A percentile compares a stretch with the other conserved stretches of the same genome.
These are phyloP conservation scores for Drosophila nr. perissopoda DNA, from an alignment of 2,888 invertebrate species.

Conservation along the genomic window DNA sequence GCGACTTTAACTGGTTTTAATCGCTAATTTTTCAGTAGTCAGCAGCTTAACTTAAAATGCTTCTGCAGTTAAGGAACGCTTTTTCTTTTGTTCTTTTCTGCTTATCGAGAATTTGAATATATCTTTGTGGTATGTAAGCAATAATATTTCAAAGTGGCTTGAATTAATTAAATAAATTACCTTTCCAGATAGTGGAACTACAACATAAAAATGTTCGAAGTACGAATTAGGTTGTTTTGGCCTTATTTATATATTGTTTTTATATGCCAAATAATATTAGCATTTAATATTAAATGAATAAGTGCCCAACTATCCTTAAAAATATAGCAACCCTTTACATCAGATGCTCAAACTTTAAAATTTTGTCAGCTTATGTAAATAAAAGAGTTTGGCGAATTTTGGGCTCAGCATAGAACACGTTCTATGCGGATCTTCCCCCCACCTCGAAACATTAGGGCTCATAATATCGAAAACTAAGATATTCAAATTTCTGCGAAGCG, in stretches of 20 bases:
- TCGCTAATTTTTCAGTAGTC: slow-evolving; percentile 34
- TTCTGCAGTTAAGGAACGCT: neutral
- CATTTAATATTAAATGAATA: neutral
- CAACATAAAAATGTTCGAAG: neutral
- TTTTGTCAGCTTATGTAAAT: neutral
- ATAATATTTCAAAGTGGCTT: neutral
- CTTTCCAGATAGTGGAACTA: neutral
- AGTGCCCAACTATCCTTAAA: neutral
- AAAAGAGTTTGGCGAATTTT: slow-evolving; percentile 12
- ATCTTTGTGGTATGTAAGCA: neutral
- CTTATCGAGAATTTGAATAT: neutral
- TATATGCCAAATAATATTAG: neutral
- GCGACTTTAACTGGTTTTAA: neutral
- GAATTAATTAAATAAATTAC: neutral
- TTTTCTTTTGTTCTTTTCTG: neutral
- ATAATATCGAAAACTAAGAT: slow-evolving; percentile 14
- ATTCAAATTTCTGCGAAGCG: slow-evolving; percentile 5
- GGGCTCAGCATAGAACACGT: slow-evolving; percentile 27
- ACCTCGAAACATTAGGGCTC: slow-evolving; percentile 4
- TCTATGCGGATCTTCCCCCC: slow-evolving; percentile 27
- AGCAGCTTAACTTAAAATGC: slow-evolving; percentile 18
- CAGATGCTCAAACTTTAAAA: neutral
- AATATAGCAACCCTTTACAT: neutral
- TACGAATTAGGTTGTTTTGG: too few relatives aligned
- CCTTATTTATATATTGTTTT: neutral